A percentile compares a stretch with the other conserved stretches of the same genome.
Conservation (phyloP, 2,113 vertebrate species). For the Collichthys lucidus region DNA sequence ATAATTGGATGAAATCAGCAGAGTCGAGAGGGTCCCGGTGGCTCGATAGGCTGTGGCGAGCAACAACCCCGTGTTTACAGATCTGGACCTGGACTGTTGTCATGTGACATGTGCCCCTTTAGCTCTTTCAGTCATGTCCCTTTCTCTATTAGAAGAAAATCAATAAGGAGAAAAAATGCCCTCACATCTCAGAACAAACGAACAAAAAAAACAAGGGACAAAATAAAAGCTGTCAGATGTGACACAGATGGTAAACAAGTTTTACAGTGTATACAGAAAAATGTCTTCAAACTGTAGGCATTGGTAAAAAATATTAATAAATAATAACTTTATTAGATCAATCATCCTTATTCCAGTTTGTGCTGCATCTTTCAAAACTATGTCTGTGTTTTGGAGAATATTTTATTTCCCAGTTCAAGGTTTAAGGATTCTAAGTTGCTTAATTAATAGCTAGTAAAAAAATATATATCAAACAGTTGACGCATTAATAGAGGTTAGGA, state of each 20-base stretch:
- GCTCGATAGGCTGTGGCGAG: background rate
- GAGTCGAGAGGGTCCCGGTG: conserved; percentile 26
- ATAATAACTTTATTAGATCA: too few species aligned
- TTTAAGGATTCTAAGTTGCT: too few species aligned
- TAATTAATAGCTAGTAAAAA: too few species aligned
- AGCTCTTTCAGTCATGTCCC: background rate
- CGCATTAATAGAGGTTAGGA: too few species aligned
- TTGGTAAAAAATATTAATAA: background rate
- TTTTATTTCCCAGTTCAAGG: too few species aligned
- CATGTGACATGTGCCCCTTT: conserved; percentile 18
- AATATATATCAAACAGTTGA: too few species aligned
- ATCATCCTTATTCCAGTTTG: too few species aligned
- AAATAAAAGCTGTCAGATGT: background rate
- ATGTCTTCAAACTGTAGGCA: too few species aligned
- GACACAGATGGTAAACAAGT: background rate
- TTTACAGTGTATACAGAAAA: background rate
- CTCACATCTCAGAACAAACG: background rate
- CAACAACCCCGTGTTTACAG: conserved; percentile 25
- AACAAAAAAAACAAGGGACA: background rate
- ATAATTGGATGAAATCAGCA: conserved; percentile 57
- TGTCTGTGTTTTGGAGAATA: too few species aligned
- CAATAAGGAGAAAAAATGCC: background rate
- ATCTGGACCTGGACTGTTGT: conserved; percentile 5
- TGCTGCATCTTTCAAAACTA: too few species aligned
- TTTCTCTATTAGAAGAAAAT: background rate